Percentiles rank a stretch among this genome's conserved stretches.
Conservation (phyloP, 2,888 invertebrate genomes). For the Eilema caniola region DNA sequence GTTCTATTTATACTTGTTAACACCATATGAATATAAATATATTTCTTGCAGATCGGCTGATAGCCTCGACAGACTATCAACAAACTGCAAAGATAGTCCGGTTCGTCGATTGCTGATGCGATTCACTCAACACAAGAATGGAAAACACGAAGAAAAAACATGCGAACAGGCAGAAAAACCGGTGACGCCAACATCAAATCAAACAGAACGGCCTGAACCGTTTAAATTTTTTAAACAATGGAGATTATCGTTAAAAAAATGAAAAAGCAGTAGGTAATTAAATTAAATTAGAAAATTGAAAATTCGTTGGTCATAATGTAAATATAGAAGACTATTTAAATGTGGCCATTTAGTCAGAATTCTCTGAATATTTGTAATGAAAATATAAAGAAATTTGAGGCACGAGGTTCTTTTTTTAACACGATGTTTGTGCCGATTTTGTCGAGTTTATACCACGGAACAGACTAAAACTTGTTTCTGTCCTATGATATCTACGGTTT, state of each 20-base stretch:
- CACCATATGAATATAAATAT: not conserved
- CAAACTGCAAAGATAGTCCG: constrained; percentile 2
- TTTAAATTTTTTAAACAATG: constrained; percentile 1
- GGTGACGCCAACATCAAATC: not conserved
- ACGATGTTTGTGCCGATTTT: not conserved
- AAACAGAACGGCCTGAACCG: not conserved
- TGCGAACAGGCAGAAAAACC: not conserved
- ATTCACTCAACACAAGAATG: not conserved
- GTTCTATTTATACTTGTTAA: not conserved
- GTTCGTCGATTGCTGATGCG: not conserved
- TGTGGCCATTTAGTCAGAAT: not conserved
- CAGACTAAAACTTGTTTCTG: too few species aligned
- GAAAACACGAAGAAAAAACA: not conserved
- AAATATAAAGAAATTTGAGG: not conserved
- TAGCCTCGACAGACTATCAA: not conserved
- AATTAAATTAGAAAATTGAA: not conserved
- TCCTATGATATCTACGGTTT: too few species aligned
- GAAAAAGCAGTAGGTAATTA: not conserved
- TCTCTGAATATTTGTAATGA: not conserved
- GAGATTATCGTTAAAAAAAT: constrained; percentile 1
- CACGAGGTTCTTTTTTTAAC: not conserved
- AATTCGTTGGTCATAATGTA: not conserved
- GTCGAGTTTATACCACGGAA: too few species aligned
- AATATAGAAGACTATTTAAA: not conserved
- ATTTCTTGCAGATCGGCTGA: not conserved